phyloP scores from a whole-genome alignment of 2,113 vertebrate genomes.

The Malurus elegans region DNA sequence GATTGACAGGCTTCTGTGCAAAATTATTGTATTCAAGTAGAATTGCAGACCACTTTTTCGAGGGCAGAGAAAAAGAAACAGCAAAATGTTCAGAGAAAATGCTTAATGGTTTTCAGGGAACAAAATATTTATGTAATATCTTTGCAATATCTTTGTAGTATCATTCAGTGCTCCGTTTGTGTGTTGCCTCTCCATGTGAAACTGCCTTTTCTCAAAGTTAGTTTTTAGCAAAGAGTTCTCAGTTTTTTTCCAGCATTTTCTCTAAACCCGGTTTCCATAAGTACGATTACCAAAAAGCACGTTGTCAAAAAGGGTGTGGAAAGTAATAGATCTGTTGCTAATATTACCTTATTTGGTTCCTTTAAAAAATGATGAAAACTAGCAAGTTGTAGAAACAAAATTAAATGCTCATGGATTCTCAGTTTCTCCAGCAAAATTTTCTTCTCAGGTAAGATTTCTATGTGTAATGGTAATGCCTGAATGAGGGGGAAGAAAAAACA shows the following conservation, averaged over 20 bases:
- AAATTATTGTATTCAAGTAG: background rate
- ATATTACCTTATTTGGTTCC: background rate
- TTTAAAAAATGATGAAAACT: background rate
- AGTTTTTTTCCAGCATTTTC: background rate
- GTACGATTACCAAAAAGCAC: background rate
- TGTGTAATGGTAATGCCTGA: background rate
- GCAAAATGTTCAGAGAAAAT: background rate
- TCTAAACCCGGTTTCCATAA: background rate
- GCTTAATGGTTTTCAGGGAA: background rate
- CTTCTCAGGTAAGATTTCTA: background rate
- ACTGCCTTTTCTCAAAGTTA: background rate
- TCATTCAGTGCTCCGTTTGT: background rate
- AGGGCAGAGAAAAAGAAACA: background rate
- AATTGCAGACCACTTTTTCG: background rate
- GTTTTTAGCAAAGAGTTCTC: background rate
- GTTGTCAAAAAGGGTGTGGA: rapidly evolving
- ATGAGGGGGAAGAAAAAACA: background rate
- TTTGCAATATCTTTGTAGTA: background rate
- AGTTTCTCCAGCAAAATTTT: background rate
- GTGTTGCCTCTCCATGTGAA: background rate
- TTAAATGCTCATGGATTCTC: background rate
- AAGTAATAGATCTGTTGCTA: background rate
- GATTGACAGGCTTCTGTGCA: background rate
- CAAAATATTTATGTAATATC: background rate
- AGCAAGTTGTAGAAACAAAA: background rate